These are phyloP conservation scores for Pelodiscus sinensis DNA, from an alignment of 2,113 vertebrate genomes.

Conservation along the genomic window DNA sequence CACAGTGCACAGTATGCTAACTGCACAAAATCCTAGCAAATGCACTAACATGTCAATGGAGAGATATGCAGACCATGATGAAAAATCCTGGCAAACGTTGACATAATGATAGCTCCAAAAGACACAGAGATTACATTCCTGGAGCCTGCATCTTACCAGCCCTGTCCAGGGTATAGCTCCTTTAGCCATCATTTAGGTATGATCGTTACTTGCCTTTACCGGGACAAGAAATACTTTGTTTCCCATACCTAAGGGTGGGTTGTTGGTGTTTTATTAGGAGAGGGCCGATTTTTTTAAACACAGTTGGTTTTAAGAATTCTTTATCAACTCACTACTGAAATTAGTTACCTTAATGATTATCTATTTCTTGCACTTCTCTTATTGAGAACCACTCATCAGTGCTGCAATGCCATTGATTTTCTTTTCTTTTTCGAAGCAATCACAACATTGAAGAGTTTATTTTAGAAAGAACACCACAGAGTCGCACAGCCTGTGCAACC, in stretches of 20 bases:
- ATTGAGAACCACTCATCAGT: constrained; percentile 47
- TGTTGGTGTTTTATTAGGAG: background rate
- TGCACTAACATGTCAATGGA: background rate
- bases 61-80: background rate
- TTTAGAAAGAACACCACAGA: background rate
- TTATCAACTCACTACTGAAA: constrained; percentile 54
- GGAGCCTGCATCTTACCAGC: background rate
- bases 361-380: constrained; percentile 4
- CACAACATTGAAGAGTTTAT: background rate
- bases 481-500: background rate
- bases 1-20: background rate
- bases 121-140: background rate
- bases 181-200: background rate
- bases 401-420: constrained; percentile 57
- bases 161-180: background rate
- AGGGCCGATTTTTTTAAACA: background rate
- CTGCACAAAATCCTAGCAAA: background rate
- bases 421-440: constrained; percentile 33
- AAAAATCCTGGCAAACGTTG: background rate
- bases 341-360: background rate
- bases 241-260: background rate
- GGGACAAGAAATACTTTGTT: background rate
- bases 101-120: background rate
- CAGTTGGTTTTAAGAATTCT: constrained; percentile 40
- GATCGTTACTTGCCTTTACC: background rate